These are phyloP conservation scores for Neria commutata DNA, from an alignment of 2,888 invertebrate species.

Conservation along the genomic window DNA sequence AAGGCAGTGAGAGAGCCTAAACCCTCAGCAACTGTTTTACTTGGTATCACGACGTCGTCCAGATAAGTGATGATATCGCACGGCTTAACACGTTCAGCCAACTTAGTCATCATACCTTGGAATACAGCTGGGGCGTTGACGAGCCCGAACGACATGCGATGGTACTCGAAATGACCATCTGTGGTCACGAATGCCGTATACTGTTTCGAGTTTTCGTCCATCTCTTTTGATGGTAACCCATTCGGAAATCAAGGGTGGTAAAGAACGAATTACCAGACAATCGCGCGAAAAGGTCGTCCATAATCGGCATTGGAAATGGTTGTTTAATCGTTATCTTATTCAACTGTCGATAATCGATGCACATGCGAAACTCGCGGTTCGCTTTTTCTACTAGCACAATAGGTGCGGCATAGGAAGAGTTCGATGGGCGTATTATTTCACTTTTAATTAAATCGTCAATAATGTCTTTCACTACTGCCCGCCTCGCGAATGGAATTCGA, in stretches of 20 bases:
- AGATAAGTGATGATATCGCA: slow-evolving; percentile 5
- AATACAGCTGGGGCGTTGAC: slow-evolving; percentile 16
- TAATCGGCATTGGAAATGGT: slow-evolving; percentile 26
- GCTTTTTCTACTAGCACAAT: slow-evolving; percentile 10
- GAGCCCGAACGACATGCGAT: slow-evolving; percentile 11
- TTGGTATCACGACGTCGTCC: slow-evolving; percentile 23
- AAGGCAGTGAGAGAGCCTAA: neutral
- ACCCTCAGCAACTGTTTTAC: slow-evolving; percentile 4
- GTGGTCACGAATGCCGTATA: slow-evolving; percentile 13
- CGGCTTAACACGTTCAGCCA: neutral
- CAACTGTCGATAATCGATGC: slow-evolving; percentile 16
- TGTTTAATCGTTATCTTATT: slow-evolving; percentile 16
- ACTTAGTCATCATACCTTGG: slow-evolving; percentile 5
- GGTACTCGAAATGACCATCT: slow-evolving; percentile 13
- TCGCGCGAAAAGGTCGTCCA: slow-evolving; percentile 23
- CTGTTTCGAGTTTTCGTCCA: too few relatives aligned
- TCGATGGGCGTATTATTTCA: slow-evolving; percentile 1
- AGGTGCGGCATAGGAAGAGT: slow-evolving; percentile 16
- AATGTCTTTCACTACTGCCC: slow-evolving; percentile 18
- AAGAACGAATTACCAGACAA: slow-evolving; percentile 16
- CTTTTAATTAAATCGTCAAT: neutral
- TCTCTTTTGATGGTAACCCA: slow-evolving; percentile 16
- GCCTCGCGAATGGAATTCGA: too few relatives aligned
- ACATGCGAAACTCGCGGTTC: too few relatives aligned
- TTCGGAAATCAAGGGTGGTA: slow-evolving; percentile 15